Conservation (phyloP, 64 coral and sea anemone genomes). For the Dendrophyllia cribrosa region DNA sequence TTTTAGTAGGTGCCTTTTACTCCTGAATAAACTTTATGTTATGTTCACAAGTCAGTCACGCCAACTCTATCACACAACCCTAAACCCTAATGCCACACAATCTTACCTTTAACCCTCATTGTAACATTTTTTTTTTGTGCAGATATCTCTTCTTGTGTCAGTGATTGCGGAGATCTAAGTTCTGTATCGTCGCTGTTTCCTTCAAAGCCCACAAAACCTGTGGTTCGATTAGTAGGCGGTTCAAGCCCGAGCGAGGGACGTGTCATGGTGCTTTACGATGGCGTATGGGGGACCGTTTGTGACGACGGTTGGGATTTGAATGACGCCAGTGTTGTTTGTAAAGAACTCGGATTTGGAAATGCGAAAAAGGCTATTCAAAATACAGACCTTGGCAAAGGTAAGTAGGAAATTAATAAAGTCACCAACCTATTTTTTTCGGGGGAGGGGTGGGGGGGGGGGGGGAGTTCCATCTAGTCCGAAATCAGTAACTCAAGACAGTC, state of each 20-base stretch:
- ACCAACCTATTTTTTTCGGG: too few species aligned
- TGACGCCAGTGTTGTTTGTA: constrained; percentile 81
- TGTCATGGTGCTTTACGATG: constrained; percentile 66
- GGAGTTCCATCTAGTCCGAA: too few species aligned
- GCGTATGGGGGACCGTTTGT: constrained; percentile 86
- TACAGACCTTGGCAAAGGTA: constrained; percentile 71
- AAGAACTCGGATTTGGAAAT: constrained; percentile 82
- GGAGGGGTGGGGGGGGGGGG: too few species aligned
- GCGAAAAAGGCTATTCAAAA: constrained; percentile 26
- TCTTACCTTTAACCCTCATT: background rate
- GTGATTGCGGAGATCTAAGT: constrained; percentile 28
- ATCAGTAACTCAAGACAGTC: too few species aligned
- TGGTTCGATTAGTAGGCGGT: constrained; percentile 43
- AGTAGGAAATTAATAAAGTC: background rate
- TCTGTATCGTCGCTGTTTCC: constrained; percentile 50
- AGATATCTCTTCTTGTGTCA: constrained; percentile 44
- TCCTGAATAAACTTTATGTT: too few species aligned
- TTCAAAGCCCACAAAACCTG: constrained; percentile 19
- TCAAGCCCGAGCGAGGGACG: constrained; percentile 12
- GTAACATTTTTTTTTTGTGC: background rate
- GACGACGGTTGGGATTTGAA: constrained; percentile 84
- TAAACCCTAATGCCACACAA: too few species aligned
- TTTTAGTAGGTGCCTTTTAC: too few species aligned
- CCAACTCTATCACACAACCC: too few species aligned
- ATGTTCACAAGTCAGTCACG: too few species aligned